Evolutionary conservation across 1,140 invertebrate species (phyloP), one percentile per base, ranked within the genome.

Genomic region (Dendrolimus kikuchii): DNA sequence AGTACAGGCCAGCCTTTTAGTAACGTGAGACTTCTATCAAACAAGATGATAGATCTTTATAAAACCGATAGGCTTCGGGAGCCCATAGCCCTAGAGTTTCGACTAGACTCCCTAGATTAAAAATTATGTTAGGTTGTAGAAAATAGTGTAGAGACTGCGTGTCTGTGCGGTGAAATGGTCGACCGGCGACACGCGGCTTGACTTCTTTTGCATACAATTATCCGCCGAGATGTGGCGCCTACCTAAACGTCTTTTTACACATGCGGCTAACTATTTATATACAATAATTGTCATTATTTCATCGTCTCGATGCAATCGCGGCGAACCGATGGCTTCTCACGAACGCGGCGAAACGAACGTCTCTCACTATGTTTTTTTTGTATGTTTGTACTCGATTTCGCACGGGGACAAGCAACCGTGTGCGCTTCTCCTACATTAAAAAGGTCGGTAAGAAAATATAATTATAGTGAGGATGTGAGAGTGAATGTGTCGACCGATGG

Each of bases 361-460:
- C 72, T 72, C 79, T 81, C 77, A 81, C 81, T 84, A 84, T 77
- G 79, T 75, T 68, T 78, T 63, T 60, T 64, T 62, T 73, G 70
- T 68, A 61, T 77, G 75, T 81, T 80, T 83, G 80, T 81, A 79
- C 78, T 82, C 77, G 76, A 77, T 76, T 71, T 82, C 77, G 79
- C 79, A 80, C 79, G 77, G 77, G 77, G 76, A 80, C 69, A 83
- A 84, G 83, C 83, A 77, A 78, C 82, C 82, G 77, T 86, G 81
- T 83, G 81, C 79, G 80, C 81, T 86, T 82, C 74, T 81, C 78
- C 75, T 86, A 81, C 70, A 67, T 76, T 81, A 83, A 81, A 86
- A 84, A 86, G 83, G 74, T 84, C 71, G 73, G 78, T 86, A 86
- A 86, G 81, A 86, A 86, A 84, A 86, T 84, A 84, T 82, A 82